A percentile compares a stretch with the other conserved stretches of the same genome.
Conservation (phyloP, 2,888 invertebrate genomes). For the Stenoptilia bipunctidactyla region DNA sequence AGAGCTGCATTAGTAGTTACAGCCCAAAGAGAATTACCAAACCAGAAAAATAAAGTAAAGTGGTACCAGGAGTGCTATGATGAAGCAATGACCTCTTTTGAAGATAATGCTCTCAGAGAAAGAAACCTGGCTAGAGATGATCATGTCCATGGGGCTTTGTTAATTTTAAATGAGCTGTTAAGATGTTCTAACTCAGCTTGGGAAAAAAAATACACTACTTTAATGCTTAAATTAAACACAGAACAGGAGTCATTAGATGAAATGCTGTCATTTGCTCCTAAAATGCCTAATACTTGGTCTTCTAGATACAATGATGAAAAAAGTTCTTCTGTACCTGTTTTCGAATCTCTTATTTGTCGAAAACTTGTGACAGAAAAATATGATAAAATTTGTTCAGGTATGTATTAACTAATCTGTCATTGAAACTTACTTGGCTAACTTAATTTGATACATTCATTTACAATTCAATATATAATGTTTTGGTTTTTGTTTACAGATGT, state of each 20-base stretch:
- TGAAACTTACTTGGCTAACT: too few species aligned
- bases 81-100: constrained; percentile 85
- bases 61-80: constrained; percentile 96
- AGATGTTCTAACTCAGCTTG: constrained; percentile 90
- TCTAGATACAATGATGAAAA: constrained; percentile 43
- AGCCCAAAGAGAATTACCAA: constrained; percentile 92
- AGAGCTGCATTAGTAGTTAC: constrained; percentile 94
- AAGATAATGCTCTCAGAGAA: constrained; percentile 62
- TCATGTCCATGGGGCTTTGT: constrained; percentile 90
- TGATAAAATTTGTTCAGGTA: constrained; percentile 79
- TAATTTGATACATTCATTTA: not conserved
- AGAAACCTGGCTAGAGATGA: constrained; percentile 88
- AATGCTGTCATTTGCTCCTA: constrained; percentile 62
- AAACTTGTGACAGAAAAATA: constrained; percentile 87
- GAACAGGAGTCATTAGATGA: constrained; percentile 62
- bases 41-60: constrained; percentile 86
- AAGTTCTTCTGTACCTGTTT: constrained; percentile 41
- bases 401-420: constrained; percentile 17
- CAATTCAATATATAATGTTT: not conserved
- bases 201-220: constrained; percentile 82
- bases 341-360: constrained; percentile 90
- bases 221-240: constrained; percentile 74
- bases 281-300: constrained; percentile 43
- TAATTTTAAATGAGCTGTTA: constrained; percentile 94
- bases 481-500: constrained; percentile 68